These are phyloP conservation scores for Lymantria dispar DNA, from an alignment of 2,888 invertebrate genomes.

Conservation along the genomic window DNA sequence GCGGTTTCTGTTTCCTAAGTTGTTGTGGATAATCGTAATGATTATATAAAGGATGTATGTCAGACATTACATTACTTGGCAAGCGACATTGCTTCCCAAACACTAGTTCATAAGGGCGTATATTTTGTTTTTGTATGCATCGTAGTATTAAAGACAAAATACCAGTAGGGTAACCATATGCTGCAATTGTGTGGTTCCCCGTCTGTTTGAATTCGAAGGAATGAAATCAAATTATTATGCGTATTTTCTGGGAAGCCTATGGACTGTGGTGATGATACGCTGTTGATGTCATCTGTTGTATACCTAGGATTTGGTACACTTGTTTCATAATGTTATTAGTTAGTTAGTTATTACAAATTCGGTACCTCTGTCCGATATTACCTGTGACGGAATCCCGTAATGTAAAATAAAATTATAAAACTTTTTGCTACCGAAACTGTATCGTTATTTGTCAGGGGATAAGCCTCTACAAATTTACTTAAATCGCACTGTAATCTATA, in stretches of 20 bases:
- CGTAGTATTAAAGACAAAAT: conserved; percentile 9
- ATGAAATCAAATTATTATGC: conserved; percentile 7
- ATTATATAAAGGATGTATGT: not conserved
- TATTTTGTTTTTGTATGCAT: conserved; percentile 6
- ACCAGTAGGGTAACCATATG: conserved; percentile 11
- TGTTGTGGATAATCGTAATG: conserved; percentile 4
- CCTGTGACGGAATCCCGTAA: not conserved
- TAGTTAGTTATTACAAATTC: not conserved
- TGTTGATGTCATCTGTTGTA: not conserved
- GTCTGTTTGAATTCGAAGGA: conserved; percentile 4
- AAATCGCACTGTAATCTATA: conserved; percentile 7
- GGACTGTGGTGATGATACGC: not conserved
- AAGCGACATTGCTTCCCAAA: not conserved
- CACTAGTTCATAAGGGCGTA: not conserved
- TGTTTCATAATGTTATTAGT: conserved; percentile 8
- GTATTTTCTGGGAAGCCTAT: conserved; percentile 6
- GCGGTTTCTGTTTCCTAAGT: not conserved
- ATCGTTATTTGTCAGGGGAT: not conserved
- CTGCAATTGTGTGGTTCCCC: conserved; percentile 6
- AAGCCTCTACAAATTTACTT: conserved; percentile 3
- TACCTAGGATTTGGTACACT: conserved; percentile 1
- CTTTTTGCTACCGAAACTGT: not conserved
- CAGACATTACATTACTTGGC: not conserved
- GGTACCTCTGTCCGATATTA: not conserved
- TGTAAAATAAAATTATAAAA: not conserved